Evolutionary conservation across 2,797 vertebrate genomes (phyloP).

Genomic region (Enteromius radiatus): DNA sequence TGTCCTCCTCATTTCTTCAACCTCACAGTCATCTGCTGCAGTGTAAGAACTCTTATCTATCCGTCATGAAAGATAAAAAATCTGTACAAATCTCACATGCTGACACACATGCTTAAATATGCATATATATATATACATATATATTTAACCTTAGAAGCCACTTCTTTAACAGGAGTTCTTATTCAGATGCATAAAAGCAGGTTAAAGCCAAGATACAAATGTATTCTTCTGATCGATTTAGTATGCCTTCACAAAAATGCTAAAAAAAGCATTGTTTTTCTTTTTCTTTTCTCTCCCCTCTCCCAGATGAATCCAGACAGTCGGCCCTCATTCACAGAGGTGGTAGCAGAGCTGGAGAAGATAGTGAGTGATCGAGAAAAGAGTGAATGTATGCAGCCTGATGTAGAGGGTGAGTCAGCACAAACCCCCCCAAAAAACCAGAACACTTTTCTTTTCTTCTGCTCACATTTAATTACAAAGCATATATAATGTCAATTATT

Average conservation of each 20-base stretch:
- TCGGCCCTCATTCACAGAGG: conserved; percentile 88
- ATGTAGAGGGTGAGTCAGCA: conserved; percentile 64
- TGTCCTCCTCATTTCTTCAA: conserved; percentile 87
- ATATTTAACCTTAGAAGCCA: no score
- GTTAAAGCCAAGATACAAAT: not conserved
- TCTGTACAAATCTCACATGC: not conserved
- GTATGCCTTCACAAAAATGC: not conserved
- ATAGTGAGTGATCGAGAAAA: conserved; percentile 57
- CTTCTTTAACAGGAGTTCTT: not conserved
- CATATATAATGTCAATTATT: not conserved
- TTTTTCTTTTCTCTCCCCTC: not conserved
- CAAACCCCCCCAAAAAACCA: not conserved
- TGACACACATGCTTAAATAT: not conserved
- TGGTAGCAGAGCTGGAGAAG: conserved; percentile 83
- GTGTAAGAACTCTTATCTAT: conserved; percentile 75
- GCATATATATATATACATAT: no score
- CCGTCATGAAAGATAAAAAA: not conserved
- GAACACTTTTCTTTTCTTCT: not conserved
- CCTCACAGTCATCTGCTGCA: conserved; percentile 90
- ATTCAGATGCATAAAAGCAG: not conserved
- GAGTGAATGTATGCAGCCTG: conserved; percentile 49
- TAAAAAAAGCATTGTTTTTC: not conserved
- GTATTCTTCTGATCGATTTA: not conserved
- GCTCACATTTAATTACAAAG: not conserved
- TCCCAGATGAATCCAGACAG: conserved; percentile 83